phyloP scores from a whole-genome alignment of 1,140 invertebrate species.

The Caerostris darwini region DNA sequence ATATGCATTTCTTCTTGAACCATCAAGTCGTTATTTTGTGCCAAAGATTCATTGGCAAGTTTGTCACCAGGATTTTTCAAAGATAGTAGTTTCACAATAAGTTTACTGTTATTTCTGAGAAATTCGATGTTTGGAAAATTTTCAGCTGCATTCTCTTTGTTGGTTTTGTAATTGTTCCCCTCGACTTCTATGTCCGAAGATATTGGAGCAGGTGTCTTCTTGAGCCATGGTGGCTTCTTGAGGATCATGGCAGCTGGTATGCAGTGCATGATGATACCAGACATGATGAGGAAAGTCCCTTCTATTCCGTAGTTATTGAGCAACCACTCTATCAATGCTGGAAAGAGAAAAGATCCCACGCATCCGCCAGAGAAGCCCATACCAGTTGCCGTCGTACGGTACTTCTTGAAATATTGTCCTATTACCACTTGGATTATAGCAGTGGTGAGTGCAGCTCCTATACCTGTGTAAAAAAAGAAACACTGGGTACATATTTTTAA shows the following conservation, averaged over 20 bases:
- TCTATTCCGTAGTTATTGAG: conserved; percentile 74
- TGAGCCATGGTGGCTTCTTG: conserved; percentile 83
- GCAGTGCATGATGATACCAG: conserved; percentile 89
- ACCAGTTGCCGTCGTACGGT: conserved; percentile 64
- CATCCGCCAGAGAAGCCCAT: conserved; percentile 81
- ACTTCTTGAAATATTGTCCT: conserved; percentile 74
- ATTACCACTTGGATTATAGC: conserved; percentile 75
- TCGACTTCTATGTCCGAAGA: background rate
- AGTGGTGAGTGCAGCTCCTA: conserved; percentile 46
- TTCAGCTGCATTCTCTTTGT: background rate
- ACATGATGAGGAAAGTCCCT: conserved; percentile 86
- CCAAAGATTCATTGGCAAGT: background rate
- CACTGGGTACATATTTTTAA: no score
- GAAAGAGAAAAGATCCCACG: conserved; percentile 81
- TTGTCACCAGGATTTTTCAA: background rate
- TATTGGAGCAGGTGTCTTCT: background rate
- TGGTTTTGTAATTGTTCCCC: background rate
- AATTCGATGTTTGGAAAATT: background rate
- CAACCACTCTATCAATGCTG: conserved; percentile 80
- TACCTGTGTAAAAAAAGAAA: background rate
- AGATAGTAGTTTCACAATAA: background rate
- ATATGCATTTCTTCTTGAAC: background rate
- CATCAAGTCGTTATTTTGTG: background rate
- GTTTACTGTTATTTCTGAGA: background rate
- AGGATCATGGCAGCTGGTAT: conserved; percentile 83